Evolutionary conservation across 1,140 invertebrate genomes (phyloP), one percentile per base, ranked within the genome.

Genomic region (Caenorhabditis tropicalis): DNA sequence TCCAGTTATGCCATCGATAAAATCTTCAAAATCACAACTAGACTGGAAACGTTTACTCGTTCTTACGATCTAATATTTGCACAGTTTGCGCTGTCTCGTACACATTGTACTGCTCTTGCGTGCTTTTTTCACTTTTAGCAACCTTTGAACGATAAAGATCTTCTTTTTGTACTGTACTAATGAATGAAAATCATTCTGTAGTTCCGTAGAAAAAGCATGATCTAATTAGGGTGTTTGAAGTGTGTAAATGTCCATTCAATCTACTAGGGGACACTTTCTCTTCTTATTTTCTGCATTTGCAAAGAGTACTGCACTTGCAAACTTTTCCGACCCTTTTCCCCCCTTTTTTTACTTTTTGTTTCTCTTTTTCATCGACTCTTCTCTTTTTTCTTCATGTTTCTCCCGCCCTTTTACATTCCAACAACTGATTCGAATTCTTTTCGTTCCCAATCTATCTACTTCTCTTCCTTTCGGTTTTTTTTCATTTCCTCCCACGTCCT

Each of bases 391-490:
- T 21, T 15, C 43, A 19, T 48, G 3, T 82, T 21, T 39, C 7
- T 21, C 36, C 16, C 43, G 43, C 16, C 81, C 49, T 70, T 70
- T 39, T 43, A 48, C 56, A 48, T 70, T 53, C 49, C 81, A 31
- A 46, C 56, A 48, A 60, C 33, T 82, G 43, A 60, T 65, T 82
- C 81, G 15, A 58, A 51, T 65, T 70, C 21, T 60, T 53, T 81
- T 21, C 33, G 19, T 4, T 60, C 53, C 15, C 31, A 19, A 19
- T 43, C 46, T 10, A 12, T 82, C 33, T 65, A 29, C 27, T 81
- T 31, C 21, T 16, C 33, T 31, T 33, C 81, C 27, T 27, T 48
- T 82, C 33, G 9, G 39, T 43, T 43, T 65, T 70, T 65, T 70
- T 53, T 65, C 56, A 31, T 31, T 65, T 31, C 49, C 81, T 60